Percentiles rank a stretch among this genome's conserved stretches.
These are phyloP conservation scores for Cossypha caffra DNA, from an alignment of 2,797 vertebrate species.

Conservation along the genomic window DNA sequence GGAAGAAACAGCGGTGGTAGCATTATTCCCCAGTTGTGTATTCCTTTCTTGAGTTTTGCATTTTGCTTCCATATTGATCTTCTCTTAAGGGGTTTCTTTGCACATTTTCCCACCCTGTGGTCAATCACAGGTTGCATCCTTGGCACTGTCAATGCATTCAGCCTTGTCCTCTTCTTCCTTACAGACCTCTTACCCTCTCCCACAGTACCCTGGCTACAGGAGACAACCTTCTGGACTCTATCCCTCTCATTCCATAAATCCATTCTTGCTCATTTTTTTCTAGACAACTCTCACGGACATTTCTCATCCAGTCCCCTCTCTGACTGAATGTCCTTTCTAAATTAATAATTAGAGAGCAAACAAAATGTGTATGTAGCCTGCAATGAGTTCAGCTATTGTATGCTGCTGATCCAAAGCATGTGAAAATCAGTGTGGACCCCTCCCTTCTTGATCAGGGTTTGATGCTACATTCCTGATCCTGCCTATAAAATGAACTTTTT, in stretches of 20 bases:
- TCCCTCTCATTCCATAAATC: background rate
- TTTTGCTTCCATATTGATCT: background rate
- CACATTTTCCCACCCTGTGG: background rate
- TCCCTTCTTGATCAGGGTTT: background rate
- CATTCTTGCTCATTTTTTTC: background rate
- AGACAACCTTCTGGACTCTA: background rate
- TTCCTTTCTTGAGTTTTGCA: background rate
- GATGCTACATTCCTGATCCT: background rate
- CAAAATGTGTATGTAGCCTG: background rate
- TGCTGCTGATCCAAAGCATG: background rate
- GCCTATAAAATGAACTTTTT: background rate
- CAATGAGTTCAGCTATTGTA: background rate
- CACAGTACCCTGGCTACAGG: background rate
- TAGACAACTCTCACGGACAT: background rate
- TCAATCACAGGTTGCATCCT: accelerated
- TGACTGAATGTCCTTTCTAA: conserved; percentile 26
- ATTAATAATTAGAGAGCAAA: conserved; percentile 60
- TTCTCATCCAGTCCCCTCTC: background rate
- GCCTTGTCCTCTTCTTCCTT: background rate
- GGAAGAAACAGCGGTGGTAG: background rate
- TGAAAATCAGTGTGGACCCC: background rate
- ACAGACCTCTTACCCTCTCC: background rate
- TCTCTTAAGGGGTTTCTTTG: background rate
- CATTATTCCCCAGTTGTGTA: background rate
- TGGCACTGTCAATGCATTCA: background rate